Conservation (phyloP, 2,797 vertebrate species). For the Pelobates cultripes region DNA sequence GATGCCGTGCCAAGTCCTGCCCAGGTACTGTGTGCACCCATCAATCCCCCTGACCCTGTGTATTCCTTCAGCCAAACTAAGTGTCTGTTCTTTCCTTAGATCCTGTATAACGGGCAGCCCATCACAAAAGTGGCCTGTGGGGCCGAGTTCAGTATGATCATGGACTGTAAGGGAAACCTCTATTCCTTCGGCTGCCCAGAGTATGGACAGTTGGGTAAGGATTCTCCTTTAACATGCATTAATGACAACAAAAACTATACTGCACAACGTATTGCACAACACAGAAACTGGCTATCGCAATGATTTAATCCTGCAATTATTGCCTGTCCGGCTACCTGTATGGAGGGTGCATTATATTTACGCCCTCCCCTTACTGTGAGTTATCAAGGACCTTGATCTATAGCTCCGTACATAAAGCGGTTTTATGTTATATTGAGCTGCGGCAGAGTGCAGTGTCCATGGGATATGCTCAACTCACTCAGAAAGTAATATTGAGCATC, state of each 20-base stretch:
- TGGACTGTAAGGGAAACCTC: constrained; percentile 96
- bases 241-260: too few relatives aligned
- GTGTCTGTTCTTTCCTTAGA: constrained; percentile 70
- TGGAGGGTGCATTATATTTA: too few relatives aligned
- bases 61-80: not conserved
- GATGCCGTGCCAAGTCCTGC: constrained; percentile 90
- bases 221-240: not conserved
- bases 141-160: constrained; percentile 96
- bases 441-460: too few relatives aligned
- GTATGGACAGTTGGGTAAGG: constrained; percentile 92
- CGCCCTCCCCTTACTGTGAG: too few relatives aligned
- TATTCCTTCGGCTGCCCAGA: constrained; percentile 96
- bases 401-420: too few relatives aligned
- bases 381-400: too few relatives aligned
- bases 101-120: constrained; percentile 93
- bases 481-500: too few relatives aligned
- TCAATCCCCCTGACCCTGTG: not conserved
- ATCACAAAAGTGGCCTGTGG: constrained; percentile 93
- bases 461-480: too few relatives aligned
- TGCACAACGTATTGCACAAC: too few relatives aligned
- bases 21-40: constrained; percentile 67
- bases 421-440: too few relatives aligned
- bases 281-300: too few relatives aligned
- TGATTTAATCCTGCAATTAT: not conserved
- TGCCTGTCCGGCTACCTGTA: too few relatives aligned